These are phyloP conservation scores for Perca flavescens DNA, from an alignment of 2,113 vertebrate species.

Conservation along the genomic window DNA sequence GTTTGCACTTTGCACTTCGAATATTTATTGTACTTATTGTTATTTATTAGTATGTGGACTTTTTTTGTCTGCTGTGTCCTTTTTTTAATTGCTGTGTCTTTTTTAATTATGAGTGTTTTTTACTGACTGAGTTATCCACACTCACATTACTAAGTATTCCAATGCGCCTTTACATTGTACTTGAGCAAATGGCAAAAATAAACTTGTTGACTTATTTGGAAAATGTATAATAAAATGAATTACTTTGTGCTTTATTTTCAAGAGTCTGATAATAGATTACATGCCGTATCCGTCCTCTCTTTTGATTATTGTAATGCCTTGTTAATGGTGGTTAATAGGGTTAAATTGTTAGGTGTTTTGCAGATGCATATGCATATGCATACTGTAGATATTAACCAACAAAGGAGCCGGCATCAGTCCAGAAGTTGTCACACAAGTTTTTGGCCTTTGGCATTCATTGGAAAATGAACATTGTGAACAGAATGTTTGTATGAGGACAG, in stretches of 20 bases:
- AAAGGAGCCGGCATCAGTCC: background rate
- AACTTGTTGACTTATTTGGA: background rate
- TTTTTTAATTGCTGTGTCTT: too few species aligned
- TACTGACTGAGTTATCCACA: too few species aligned
- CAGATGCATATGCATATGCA: background rate
- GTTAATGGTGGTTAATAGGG: background rate
- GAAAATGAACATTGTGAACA: background rate
- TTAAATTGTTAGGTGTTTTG: background rate
- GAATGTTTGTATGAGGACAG: too few species aligned
- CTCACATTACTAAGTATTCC: too few species aligned
- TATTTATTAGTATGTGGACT: too few species aligned
- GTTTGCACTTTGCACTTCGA: too few species aligned
- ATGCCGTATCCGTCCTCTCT: background rate
- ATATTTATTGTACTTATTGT: too few species aligned
- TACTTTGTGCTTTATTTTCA: background rate
- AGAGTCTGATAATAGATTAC: background rate
- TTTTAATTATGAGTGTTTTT: too few species aligned
- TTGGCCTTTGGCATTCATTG: background rate
- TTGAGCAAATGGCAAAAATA: too few species aligned
- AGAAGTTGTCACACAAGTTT: background rate
- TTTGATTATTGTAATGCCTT: background rate
- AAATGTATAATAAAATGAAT: background rate
- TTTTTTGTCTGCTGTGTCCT: too few species aligned
- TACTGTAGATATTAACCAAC: background rate
- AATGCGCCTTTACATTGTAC: too few species aligned